These are phyloP conservation scores for Danaus melanippus DNA, from an alignment of 1,140 invertebrate species.

Conservation along the genomic window DNA sequence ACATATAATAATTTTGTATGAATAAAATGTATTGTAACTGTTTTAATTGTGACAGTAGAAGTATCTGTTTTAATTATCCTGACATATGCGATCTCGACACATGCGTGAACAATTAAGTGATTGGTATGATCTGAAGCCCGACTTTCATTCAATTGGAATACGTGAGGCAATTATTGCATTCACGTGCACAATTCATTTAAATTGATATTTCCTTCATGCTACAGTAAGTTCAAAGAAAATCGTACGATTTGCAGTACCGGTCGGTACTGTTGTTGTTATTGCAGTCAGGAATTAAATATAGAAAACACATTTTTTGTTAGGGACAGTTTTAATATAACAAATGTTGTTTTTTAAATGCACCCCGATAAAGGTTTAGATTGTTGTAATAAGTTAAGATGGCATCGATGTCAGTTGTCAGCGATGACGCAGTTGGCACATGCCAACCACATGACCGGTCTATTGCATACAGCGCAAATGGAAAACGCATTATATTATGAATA, in stretches of 20 bases:
- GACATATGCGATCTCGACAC: slow-evolving; percentile 13
- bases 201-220: slow-evolving; percentile 20
- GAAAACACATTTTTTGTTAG: no score
- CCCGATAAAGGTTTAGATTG: no score
- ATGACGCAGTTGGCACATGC: slow-evolving; percentile 56
- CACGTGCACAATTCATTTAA: slow-evolving; percentile 15
- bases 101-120: slow-evolving; percentile 25
- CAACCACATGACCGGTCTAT: slow-evolving; percentile 20
- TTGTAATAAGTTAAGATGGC: no score
- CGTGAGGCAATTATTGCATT: slow-evolving; percentile 28
- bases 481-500: slow-evolving; percentile 4
- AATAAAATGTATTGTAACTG: no score
- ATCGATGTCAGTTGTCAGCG: slow-evolving; percentile 14
- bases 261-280: neutral
- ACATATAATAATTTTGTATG: no score
- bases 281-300: no score
- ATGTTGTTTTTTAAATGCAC: slow-evolving; percentile 5
- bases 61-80: no score
- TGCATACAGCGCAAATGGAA: slow-evolving; percentile 18
- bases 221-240: slow-evolving; percentile 23
- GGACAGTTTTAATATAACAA: slow-evolving; percentile 4
- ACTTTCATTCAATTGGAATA: slow-evolving; percentile 26
- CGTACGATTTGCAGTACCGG: slow-evolving; percentile 1
- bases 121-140: slow-evolving; percentile 23
- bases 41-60: no score